phyloP scores from a whole-genome alignment of 2,113 vertebrate genomes.

The Pyrgilauda ruficollis region DNA sequence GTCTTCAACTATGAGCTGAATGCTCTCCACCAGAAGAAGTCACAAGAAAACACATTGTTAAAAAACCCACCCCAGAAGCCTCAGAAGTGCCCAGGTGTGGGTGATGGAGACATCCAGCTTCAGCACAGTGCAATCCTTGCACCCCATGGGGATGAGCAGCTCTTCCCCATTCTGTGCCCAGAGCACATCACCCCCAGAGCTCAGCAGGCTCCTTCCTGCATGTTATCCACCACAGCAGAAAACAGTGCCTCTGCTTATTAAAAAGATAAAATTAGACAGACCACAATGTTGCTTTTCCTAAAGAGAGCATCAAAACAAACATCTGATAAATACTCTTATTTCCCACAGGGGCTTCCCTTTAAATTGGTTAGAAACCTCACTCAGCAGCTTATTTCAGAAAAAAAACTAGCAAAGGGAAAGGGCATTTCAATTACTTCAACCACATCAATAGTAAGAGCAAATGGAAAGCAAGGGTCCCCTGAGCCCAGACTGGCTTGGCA shows the following conservation, averaged over 20 bases:
- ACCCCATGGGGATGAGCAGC: fast-evolving
- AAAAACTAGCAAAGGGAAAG: neutral
- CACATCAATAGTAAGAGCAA: neutral
- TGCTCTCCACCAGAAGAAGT: neutral
- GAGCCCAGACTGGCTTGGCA: neutral
- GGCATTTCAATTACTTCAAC: neutral
- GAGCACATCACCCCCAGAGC: neutral
- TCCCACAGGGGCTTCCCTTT: neutral
- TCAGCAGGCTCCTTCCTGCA: neutral
- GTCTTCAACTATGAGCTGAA: neutral
- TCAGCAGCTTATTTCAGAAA: neutral
- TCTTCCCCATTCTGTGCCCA: neutral
- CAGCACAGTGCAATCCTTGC: neutral
- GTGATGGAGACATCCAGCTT: neutral
- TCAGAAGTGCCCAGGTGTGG: neutral
- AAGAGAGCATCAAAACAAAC: neutral
- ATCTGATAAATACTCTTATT: neutral
- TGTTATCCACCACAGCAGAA: neutral
- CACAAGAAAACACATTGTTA: neutral
- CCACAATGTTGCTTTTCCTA: neutral
- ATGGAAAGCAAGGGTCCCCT: neutral
- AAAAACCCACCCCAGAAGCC: neutral
- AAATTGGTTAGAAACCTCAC: neutral
- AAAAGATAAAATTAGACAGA: neutral
- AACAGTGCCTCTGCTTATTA: neutral